phyloP scores from a whole-genome alignment of 30 jellyfish, hydroid and myxozoan genomes.

The Calvadosia cruxmelitensis region DNA sequence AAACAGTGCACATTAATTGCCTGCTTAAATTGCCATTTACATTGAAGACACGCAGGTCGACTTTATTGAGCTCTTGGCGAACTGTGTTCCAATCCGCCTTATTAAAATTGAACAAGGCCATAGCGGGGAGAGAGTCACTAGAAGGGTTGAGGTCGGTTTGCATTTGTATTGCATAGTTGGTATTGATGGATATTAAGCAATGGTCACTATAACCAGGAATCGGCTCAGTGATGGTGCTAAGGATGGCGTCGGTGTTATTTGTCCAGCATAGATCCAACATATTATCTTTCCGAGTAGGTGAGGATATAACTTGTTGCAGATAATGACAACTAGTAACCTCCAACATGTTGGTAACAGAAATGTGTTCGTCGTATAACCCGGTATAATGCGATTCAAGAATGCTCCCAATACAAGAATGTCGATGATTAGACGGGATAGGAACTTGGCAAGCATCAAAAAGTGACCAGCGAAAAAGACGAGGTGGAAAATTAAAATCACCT shows the following conservation, averaged over 20 bases:
- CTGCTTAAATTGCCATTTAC: not conserved
- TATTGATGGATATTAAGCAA: not conserved
- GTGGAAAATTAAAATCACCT: not conserved
- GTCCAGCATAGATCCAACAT: not conserved
- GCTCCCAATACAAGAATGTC: no score
- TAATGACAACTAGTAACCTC: not conserved
- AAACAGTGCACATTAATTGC: not conserved
- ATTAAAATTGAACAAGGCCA: not conserved
- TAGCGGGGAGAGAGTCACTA: not conserved
- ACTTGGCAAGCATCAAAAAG: not conserved
- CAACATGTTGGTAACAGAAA: not conserved
- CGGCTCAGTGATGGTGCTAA: not conserved
- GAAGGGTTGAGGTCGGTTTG: not conserved
- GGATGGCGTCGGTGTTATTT: not conserved
- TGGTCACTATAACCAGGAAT: not conserved
- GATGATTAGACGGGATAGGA: not conserved
- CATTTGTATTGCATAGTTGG: not conserved
- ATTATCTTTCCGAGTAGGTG: not conserved
- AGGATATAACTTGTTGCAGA: not conserved
- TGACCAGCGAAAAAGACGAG: not conserved
- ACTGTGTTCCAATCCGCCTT: not conserved
- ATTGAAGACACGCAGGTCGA: not conserved
- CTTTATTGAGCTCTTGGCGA: not conserved
- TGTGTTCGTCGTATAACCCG: not conserved
- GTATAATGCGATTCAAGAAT: no score